These are phyloP conservation scores for Ptychochromis oligacanthus DNA, from an alignment of 2,113 vertebrate species.

Conservation along the genomic window DNA sequence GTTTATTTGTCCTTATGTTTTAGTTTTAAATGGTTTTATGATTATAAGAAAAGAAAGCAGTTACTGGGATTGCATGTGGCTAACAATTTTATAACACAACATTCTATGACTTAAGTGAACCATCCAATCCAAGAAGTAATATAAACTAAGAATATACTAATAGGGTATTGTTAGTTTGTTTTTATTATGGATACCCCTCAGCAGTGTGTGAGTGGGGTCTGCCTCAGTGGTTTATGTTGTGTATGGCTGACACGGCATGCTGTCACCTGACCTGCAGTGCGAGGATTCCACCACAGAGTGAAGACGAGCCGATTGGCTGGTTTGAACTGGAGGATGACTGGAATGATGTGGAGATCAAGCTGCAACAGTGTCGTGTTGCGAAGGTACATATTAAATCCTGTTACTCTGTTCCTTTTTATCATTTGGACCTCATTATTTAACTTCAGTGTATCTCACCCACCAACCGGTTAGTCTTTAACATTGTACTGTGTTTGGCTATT, in stretches of 20 bases:
- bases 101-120: background rate
- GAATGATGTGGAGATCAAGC: conserved; percentile 94
- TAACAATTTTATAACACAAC: too few species aligned
- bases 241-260: conserved; percentile 4
- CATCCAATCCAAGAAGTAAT: background rate
- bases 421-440: background rate
- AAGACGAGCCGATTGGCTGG: conserved; percentile 94
- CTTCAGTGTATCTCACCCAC: background rate
- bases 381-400: conserved; percentile 77
- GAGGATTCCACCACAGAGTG: conserved; percentile 74
- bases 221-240: background rate
- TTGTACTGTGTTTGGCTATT: background rate
- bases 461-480: background rate
- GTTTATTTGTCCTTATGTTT: background rate
- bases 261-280: conserved; percentile 61
- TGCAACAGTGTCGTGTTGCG: conserved; percentile 89
- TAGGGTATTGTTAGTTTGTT: background rate
- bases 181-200: background rate
- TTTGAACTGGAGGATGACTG: conserved; percentile 97
- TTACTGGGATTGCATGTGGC: background rate
- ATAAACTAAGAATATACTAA: background rate
- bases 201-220: background rate
- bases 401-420: background rate
- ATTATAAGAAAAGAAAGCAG: background rate
- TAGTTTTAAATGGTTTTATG: background rate